Evolutionary conservation across 2,113 vertebrate genomes (phyloP).

Genomic region (Tenebrosternarchus preto): DNA sequence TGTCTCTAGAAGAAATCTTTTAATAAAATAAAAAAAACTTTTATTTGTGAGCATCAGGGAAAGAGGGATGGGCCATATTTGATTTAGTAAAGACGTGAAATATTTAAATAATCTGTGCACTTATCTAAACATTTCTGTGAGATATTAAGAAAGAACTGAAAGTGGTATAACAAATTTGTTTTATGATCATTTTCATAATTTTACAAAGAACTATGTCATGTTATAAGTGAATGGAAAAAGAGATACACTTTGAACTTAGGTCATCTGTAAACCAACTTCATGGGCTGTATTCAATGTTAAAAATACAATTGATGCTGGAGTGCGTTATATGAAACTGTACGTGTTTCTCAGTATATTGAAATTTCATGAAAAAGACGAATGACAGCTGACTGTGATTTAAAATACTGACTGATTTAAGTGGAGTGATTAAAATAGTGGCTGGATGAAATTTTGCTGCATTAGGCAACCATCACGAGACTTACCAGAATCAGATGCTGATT

Average conservation of each 20-base stretch:
- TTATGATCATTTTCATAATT: too few species aligned
- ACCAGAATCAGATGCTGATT: neutral
- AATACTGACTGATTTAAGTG: neutral
- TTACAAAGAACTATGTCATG: neutral
- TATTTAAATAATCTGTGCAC: neutral
- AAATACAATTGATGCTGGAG: neutral
- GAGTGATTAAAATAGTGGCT: neutral
- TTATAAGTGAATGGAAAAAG: neutral
- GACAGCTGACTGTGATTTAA: too few species aligned
- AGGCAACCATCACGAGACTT: neutral
- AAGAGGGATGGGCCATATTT: neutral
- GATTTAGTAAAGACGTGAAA: neutral
- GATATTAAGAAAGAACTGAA: neutral
- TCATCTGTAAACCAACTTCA: neutral
- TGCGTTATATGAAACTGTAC: neutral
- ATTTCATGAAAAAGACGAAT: neutral
- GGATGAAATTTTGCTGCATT: neutral
- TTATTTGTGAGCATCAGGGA: neutral
- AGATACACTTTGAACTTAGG: neutral
- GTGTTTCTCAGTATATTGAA: neutral
- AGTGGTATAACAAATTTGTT: neutral
- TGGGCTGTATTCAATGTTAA: neutral
- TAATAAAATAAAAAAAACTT: neutral
- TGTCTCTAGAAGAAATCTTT: neutral
- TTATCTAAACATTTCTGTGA: neutral